A percentile compares a stretch with the other conserved stretches of the same genome.
Conservation (phyloP, 1,140 invertebrate genomes). For the Reticulitermes speratus region DNA sequence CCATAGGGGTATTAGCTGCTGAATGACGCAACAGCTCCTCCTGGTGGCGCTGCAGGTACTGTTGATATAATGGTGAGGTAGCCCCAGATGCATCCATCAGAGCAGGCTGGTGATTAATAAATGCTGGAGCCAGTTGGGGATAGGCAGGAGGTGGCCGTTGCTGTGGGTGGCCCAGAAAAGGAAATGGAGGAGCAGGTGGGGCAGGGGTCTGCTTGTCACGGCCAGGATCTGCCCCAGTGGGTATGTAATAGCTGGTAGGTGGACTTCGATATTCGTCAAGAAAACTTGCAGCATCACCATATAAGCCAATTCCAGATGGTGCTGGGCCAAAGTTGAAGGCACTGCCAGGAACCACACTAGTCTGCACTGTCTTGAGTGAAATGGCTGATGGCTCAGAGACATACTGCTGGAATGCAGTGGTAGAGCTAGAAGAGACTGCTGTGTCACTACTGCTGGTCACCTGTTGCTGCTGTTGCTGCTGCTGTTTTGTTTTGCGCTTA, state of each 20-base stretch:
- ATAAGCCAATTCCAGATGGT: conserved; percentile 53
- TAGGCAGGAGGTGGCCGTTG: conserved; percentile 52
- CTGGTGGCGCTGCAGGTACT: conserved; percentile 62
- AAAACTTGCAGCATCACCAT: conserved; percentile 59
- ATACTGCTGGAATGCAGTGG: conserved; percentile 54
- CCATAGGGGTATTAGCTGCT: conserved; percentile 47
- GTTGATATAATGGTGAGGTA: conserved; percentile 64
- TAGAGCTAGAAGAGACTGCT: conserved; percentile 32
- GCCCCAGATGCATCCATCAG: conserved; percentile 50
- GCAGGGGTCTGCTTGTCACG: conserved; percentile 48
- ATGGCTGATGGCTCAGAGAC: conserved; percentile 55
- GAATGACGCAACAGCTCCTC: conserved; percentile 53
- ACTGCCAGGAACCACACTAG: conserved; percentile 63
- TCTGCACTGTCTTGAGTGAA: conserved; percentile 52
- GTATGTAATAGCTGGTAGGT: conserved; percentile 38
- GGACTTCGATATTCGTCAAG: conserved; percentile 54
- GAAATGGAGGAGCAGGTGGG: conserved; percentile 45
- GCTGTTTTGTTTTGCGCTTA: conserved; percentile 37
- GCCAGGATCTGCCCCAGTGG: conserved; percentile 37
- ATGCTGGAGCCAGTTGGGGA: conserved; percentile 39
- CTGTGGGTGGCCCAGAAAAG: conserved; percentile 54
- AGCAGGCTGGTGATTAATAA: conserved; percentile 41
- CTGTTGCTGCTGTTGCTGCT: conserved; percentile 3
- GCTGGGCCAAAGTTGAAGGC: conserved; percentile 68
- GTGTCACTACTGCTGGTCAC: conserved; percentile 19